Base-by-base conservation (phyloP, 30 jellyfish, hydroid and myxozoan species). In the Aurelia aurita region DNA sequence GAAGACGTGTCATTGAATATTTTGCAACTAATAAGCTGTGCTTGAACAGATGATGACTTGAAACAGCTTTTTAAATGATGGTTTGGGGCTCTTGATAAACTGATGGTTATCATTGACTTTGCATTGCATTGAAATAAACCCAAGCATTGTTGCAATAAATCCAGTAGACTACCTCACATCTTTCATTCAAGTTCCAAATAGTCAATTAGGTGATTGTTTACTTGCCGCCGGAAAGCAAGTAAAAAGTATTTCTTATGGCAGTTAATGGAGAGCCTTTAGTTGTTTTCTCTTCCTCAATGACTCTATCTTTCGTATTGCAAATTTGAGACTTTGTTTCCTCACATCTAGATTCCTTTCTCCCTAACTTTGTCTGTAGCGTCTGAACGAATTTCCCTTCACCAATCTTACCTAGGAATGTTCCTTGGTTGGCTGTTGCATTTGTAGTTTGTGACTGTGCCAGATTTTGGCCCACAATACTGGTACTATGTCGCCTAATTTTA, bases 341-440 rank as follows among this genome's bases (percentile, higher is more conserved):
- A 2, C 79, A 54, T 43, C 73, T 73, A 0, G 88, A 73, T 46
- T 85, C 95, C 60, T 85, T 85, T 28, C 64, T 63, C 11, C 95
- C 95, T 39, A 85, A 79, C 74, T 85, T 85, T 74, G 95, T 73
- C 46, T 85, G 95, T 21, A 85, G 64, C 9, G 95, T 85, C n/a
- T 75, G 88, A 12, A 85, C 95, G 16, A 85, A 51, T 60, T 75
- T 75, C 13, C 89, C 79, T 69, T 85, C 95, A 11, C 95, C 95
- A 28, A 85, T 43, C 62, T 66, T 74, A 0, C 84, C 89, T 0
- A 85, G 85, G 43, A 85, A 73, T 11, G 88, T 73, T 0, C 89
- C 89, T 7, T 77, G 31, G 59, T 57, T 69, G 66, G 72, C 60
- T 55, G 64, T 43, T 25, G 86, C 14, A 43, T 55, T 45, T 31